phyloP scores from a whole-genome alignment of 2,113 vertebrate species.

The Rhegmatorhina hoffmannsi region DNA sequence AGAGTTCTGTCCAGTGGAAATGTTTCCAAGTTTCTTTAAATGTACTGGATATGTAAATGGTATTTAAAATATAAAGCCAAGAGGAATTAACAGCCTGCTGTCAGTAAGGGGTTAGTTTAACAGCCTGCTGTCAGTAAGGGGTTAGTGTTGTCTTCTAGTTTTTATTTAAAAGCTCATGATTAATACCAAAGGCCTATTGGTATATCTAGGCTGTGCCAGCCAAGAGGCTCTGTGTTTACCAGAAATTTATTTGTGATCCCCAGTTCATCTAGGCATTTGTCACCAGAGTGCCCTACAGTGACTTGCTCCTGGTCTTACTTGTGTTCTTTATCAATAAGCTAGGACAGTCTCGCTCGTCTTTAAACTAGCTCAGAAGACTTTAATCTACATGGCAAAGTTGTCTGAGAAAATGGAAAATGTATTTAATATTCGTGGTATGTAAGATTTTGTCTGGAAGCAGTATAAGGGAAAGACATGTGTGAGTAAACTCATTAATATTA shows the following conservation, averaged over 20 bases:
- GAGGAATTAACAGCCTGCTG: background rate
- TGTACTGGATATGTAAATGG: background rate
- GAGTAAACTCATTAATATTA: background rate
- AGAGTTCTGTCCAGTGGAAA: background rate
- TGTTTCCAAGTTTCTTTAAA: background rate
- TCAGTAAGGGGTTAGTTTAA: background rate
- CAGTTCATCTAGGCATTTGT: background rate
- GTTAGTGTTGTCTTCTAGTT: background rate
- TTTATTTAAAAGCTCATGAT: background rate
- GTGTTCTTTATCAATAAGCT: background rate
- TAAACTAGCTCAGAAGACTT: background rate
- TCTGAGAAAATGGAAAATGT: background rate
- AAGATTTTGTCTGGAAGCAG: background rate
- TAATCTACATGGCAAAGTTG: background rate
- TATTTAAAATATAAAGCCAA: background rate
- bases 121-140: background rate
- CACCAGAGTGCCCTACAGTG: background rate
- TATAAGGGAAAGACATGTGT: background rate
- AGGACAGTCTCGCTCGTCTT: background rate
- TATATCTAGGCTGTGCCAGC: background rate
- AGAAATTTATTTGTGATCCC: background rate
- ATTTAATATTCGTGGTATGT: background rate
- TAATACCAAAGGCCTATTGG: background rate
- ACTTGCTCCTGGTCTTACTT: accelerated
- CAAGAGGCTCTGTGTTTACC: background rate